phyloP scores from a whole-genome alignment of 1,140 invertebrate genomes.

The Zeugodacus cucurbitae region DNA sequence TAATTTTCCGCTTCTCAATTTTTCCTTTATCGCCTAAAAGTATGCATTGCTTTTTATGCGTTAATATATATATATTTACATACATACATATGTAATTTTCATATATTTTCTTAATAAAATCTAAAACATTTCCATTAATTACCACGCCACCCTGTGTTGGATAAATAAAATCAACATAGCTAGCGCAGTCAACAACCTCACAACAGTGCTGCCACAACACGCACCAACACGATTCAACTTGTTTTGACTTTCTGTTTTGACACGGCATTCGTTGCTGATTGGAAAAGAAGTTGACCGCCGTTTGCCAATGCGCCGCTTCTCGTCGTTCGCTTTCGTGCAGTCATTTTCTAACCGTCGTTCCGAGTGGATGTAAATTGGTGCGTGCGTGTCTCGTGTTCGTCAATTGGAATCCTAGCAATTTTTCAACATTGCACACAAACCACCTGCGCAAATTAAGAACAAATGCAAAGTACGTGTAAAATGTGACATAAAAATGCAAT shows the following conservation, averaged over 20 bases:
- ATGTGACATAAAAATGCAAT: background rate
- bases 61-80: too few species aligned
- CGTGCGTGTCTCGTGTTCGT: background rate
- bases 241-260: constrained; percentile 28
- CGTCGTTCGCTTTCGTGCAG: background rate
- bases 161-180: background rate
- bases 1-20: too few species aligned
- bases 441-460: background rate
- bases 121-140: too few species aligned
- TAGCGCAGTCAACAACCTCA: background rate
- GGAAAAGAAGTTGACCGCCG: background rate
- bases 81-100: too few species aligned
- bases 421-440: background rate
- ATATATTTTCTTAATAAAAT: too few species aligned
- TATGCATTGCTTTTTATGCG: too few species aligned
- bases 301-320: background rate
- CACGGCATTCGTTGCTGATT: background rate
- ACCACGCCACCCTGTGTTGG: background rate
- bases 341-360: constrained; percentile 14
- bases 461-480: background rate
- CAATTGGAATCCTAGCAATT: background rate
- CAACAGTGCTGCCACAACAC: background rate
- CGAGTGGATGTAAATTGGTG: background rate
- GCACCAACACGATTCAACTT: background rate
- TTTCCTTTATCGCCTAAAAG: too few species aligned